These are phyloP conservation scores for Grantiella picta DNA, from an alignment of 2,113 vertebrate species.

Conservation along the genomic window DNA sequence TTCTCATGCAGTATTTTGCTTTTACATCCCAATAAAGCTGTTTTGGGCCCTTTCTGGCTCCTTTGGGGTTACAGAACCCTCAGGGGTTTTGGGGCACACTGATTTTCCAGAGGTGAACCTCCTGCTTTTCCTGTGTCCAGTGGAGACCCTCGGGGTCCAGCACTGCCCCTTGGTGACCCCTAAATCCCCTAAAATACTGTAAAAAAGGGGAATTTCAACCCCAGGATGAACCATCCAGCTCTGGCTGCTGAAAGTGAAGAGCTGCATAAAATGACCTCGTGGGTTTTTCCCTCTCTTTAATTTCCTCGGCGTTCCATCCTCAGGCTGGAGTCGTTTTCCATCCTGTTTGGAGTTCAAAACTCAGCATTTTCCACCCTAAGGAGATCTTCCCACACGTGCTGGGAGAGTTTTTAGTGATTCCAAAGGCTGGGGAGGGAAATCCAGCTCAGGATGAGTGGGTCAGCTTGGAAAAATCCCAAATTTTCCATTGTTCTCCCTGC, in stretches of 20 bases:
- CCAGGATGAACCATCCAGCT: neutral
- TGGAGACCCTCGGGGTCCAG: fast-evolving
- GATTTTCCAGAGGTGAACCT: neutral
- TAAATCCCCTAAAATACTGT: neutral
- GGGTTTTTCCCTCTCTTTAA: neutral
- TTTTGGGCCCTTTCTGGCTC: neutral
- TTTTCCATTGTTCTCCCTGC: neutral
- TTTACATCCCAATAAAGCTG: neutral
- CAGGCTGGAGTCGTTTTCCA: neutral
- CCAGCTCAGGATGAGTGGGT: fast-evolving
- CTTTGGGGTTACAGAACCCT: neutral
- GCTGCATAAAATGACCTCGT: neutral
- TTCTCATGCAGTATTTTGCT: neutral
- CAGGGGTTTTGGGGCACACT: fast-evolving
- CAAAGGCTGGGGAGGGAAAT: neutral
- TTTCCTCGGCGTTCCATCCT: neutral
- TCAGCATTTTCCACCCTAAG: neutral
- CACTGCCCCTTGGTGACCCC: neutral
- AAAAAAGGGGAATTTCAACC: neutral
- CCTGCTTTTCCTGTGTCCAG: neutral
- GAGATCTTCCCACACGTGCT: neutral
- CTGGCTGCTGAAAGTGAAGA: neutral
- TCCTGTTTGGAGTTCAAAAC: neutral
- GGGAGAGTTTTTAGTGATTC: neutral
- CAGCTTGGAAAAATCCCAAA: fast-evolving